phyloP scores from a whole-genome alignment of 2,888 invertebrate species.

The Tipula lateralis region DNA sequence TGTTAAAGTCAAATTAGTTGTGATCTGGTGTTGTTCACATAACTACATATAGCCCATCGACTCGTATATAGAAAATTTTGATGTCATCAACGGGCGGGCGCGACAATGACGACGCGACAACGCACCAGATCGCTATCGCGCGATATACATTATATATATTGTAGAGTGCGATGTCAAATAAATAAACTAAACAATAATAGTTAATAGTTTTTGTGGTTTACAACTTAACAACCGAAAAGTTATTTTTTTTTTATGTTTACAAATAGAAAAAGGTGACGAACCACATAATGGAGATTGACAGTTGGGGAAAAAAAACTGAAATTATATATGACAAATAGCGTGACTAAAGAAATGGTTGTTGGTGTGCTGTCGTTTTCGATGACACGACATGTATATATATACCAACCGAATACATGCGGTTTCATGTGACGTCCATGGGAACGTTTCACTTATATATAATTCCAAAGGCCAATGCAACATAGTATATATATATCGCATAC shows the following conservation, averaged over 20 bases:
- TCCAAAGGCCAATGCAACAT: background rate
- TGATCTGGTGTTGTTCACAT: background rate
- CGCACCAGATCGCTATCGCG: background rate
- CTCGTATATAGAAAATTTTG: background rate
- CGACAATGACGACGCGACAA: too few relatives aligned
- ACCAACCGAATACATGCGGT: background rate
- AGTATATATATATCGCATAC: background rate
- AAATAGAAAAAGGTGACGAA: constrained; percentile 35
- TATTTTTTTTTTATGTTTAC: background rate
- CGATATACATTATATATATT: background rate
- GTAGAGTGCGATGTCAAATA: background rate
- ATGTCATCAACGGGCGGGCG: background rate
- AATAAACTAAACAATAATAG: background rate
- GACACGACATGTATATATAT: background rate
- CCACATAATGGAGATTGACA: constrained; percentile 36
- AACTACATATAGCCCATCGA: background rate
- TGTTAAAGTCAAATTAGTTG: constrained; percentile 14
- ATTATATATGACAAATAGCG: background rate
- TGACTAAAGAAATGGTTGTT: constrained; percentile 9
- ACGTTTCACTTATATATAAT: background rate
- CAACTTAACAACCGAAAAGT: constrained; percentile 19
- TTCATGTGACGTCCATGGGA: background rate
- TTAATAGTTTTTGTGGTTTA: constrained; percentile 15
- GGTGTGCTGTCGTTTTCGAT: background rate
- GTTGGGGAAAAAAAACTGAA: background rate